These are phyloP conservation scores for Heliconius sara DNA, from an alignment of 2,888 invertebrate species.

Conservation along the genomic window DNA sequence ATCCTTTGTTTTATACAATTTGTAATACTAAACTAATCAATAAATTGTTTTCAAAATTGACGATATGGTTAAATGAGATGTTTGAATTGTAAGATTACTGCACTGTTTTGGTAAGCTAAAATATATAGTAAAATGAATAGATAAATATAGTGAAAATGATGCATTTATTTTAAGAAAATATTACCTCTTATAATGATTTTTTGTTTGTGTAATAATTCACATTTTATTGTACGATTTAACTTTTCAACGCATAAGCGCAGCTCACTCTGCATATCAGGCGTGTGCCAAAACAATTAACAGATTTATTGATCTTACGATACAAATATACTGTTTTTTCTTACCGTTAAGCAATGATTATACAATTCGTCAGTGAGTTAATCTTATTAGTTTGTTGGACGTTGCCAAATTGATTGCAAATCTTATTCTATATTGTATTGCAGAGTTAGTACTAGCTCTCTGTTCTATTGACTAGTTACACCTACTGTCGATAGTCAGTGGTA, in stretches of 20 bases:
- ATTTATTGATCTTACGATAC: constrained; percentile 10
- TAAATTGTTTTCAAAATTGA: too few relatives aligned
- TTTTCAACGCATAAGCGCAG: neutral
- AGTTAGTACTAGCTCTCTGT: neutral
- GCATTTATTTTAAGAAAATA: too few relatives aligned
- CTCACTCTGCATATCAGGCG: neutral
- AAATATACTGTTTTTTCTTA: constrained; percentile 15
- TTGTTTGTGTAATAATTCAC: too few relatives aligned
- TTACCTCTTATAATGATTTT: too few relatives aligned
- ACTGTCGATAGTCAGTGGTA: neutral
- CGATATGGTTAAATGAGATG: too few relatives aligned
- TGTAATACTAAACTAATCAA: too few relatives aligned
- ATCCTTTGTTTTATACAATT: too few relatives aligned
- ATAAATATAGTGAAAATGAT: too few relatives aligned
- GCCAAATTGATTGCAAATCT: constrained; percentile 30
- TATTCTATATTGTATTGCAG: neutral
- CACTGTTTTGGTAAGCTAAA: too few relatives aligned
- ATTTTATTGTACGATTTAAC: neutral
- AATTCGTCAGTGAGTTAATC: constrained; percentile 17
- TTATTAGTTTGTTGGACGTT: constrained; percentile 12
- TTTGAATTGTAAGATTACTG: too few relatives aligned
- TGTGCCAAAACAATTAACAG: constrained; percentile 20
- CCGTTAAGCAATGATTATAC: constrained; percentile 15
- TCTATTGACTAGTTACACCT: neutral
- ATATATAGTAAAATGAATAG: too few relatives aligned